Evolutionary conservation across 2,797 vertebrate genomes (phyloP), one percentile per base, ranked within the genome.

Genomic region (Mico argentatus): DNA sequence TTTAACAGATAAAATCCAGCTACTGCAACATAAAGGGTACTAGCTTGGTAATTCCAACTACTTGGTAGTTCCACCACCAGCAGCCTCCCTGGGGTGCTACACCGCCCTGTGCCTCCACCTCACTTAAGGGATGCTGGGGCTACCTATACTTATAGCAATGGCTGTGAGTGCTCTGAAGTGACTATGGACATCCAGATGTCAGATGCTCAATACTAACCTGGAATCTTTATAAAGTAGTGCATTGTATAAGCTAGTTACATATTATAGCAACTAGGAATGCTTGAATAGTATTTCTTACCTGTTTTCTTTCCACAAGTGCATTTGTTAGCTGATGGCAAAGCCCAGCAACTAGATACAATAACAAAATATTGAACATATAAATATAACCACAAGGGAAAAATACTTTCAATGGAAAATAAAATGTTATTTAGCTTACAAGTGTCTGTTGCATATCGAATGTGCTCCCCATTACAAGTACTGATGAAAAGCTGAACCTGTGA

Each of bases 401-500:
- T 19, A 67, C 26, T 88, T 52, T 75, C 33, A 39, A 26, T 22
- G 44, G 76, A 52, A 93, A 61, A 93, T 26, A 75, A 96, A 97
- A 30, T 2, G 75, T 81, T 81, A 52, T 26, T 96, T 19, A 87
- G 99, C 99, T 99, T 98, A 99, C 99, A 99, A 97, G 99, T 99
- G 99, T 99, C 99, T 99, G 99, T 99, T 98, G 99, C 99, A 93
- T 99, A 99, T 99, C 99, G 99, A 98, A 99, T 99, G 99, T 99
- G 99, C 97, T 99, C 99, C 76, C 99, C 99, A 4, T 99, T 99
- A 98, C 99, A 99, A 97, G 99, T 99, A 98, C 99, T 99, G 98
- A 99, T 99, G 98, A 99, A 99, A 97, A 99, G 99, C 98, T 99
- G 99, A 98, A 99, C 99, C 99, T 99, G 99, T 88, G 99, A 99